phyloP scores from a whole-genome alignment of 2,113 vertebrate genomes.

The Isichthys henryi region DNA sequence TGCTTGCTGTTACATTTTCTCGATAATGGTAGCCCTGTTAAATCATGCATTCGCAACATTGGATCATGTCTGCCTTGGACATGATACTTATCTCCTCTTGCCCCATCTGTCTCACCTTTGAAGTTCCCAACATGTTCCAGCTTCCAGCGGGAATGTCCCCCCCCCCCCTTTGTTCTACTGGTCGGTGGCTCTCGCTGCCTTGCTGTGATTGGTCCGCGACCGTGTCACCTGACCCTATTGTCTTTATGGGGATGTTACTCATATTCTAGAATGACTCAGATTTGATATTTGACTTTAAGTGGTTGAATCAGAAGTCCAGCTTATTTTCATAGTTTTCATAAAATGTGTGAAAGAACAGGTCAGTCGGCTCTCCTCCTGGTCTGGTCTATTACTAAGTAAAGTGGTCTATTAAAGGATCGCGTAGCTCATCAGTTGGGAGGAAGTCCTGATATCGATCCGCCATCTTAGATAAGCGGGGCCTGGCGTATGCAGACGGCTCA shows the following conservation, averaged over 20 bases:
- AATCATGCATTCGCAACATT: neutral
- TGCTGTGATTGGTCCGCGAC: neutral
- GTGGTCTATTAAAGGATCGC: neutral
- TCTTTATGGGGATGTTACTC: constrained; percentile 26
- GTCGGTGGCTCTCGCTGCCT: neutral
- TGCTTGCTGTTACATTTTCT: neutral
- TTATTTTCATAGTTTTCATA: constrained; percentile 30
- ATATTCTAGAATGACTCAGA: constrained; percentile 39
- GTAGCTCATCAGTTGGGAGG: neutral
- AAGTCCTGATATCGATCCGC: neutral
- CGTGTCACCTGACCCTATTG: constrained; percentile 6
- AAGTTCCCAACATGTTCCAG: neutral
- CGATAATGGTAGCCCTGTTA: neutral
- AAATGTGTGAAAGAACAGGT: constrained; percentile 1
- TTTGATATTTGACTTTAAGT: constrained; percentile 32
- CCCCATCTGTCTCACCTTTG: neutral
- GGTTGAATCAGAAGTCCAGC: constrained; percentile 27
- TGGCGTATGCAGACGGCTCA: no score
- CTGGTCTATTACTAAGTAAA: neutral
- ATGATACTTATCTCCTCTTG: neutral
- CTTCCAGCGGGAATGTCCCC: no score
- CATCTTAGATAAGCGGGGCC: no score
- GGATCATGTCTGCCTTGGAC: neutral
- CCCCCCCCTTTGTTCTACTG: neutral
- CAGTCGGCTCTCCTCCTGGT: neutral